Evolutionary conservation across 2,888 invertebrate species (phyloP).

Genomic region (Pterobdella sp.): DNA sequence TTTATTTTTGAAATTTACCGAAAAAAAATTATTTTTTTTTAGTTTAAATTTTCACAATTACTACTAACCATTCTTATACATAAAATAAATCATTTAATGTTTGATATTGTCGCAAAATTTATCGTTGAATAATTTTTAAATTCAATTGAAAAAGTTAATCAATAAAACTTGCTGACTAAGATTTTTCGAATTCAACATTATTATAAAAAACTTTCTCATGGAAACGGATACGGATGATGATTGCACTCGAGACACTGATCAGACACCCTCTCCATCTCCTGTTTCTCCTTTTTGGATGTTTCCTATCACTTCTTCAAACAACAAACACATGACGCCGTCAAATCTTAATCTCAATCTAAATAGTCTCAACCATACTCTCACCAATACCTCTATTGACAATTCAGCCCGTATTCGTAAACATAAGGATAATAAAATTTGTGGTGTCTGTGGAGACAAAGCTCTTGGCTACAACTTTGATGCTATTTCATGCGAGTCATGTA

Average conservation of each 20-base stretch:
- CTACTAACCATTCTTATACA: no score
- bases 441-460: constrained; percentile 50
- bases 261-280: constrained; percentile 26
- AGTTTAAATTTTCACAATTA: no score
- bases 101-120: no score
- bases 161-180: neutral
- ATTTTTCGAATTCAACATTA: neutral
- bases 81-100: no score
- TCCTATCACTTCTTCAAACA: neutral
- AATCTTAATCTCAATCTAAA: neutral
- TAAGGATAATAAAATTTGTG: constrained; percentile 51
- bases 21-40: no score
- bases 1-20: no score
- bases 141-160: no score
- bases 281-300: constrained; percentile 27
- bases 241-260: constrained; percentile 27
- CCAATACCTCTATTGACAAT: neutral
- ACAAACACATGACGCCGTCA: neutral
- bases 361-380: neutral
- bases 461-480: constrained; percentile 52
- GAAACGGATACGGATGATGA: constrained; percentile 30
- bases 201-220: neutral
- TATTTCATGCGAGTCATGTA: constrained; percentile 52
- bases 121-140: no score
- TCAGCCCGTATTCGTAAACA: constrained; percentile 42